Evolutionary conservation across 1,140 invertebrate species (phyloP), one percentile per base, ranked within the genome.

Genomic region (Achroia grisella): DNA sequence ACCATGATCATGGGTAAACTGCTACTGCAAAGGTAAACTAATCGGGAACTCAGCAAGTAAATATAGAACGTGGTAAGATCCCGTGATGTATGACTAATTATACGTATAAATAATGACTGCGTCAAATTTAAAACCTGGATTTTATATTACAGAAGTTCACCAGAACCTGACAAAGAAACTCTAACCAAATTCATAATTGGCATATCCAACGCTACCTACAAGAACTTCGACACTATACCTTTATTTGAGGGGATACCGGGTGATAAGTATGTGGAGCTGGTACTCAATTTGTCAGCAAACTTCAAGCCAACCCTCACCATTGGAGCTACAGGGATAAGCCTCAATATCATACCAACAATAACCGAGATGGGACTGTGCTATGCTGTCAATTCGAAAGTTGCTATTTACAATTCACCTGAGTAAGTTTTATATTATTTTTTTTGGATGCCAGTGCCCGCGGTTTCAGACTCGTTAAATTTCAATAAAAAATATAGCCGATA

Each of bases 321-420:
- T 35, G 89, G 88, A 44, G 85, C 87, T 33, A 62, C 83, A 3
- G 87, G 87, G 11, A 64, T 77, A 1, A 77, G 65, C 42, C 69
- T 89, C 46, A 71, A 77, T 36, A 75, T 90, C 8, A 70, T 88
- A 28, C 84, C 87, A 17, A 89, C 88, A 10, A 76, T 91, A 23
- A 90, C 90, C 0, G 91, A 92, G 65, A 86, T 90, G 74, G 91
- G 91, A 1, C 65, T 91, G 45, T 92, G 91, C 56, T 91, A 91
- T 69, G 81, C 88, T 27, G 88, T 90, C 15, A 92, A 91, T 66
- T 91, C 90, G 0, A 76, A 89, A 53, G 80, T 90, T 23, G 90
- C 90, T 4, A 64, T 86, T 12, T 91, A 91, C 64, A 91, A 88
- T 62, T 87, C 88, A 11, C 89, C 87, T 8, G 62, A 75, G 90